Evolutionary conservation across 1,140 invertebrate genomes (phyloP).

Genomic region (Zaprionus kolodkinae): DNA sequence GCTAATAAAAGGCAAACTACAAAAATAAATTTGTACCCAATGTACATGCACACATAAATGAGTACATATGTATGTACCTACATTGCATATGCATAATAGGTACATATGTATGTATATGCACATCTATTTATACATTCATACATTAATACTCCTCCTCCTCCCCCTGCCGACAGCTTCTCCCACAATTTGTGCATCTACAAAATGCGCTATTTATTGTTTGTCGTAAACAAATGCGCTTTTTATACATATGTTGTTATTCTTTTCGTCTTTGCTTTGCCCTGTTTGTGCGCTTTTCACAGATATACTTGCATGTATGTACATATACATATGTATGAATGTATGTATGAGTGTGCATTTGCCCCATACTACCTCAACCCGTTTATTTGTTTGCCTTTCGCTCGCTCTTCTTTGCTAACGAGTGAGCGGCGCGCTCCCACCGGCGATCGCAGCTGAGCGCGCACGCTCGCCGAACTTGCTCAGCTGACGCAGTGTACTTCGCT

Average conservation of each 20-base stretch:
- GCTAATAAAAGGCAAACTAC: constrained; percentile 40
- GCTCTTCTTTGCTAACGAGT: not conserved
- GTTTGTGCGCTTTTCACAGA: constrained; percentile 10
- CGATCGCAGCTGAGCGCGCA: constrained; percentile 19
- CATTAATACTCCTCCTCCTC: not conserved
- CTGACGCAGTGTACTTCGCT: not conserved
- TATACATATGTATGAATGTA: not conserved
- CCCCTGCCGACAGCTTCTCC: not conserved
- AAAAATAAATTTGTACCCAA: constrained; percentile 48
- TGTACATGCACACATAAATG: not conserved
- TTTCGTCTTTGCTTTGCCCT: constrained; percentile 29
- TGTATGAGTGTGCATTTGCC: not conserved
- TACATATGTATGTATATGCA: not conserved
- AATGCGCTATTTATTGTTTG: constrained; percentile 58
- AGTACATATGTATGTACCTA: not conserved
- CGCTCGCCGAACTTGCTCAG: not conserved
- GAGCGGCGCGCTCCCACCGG: constrained; percentile 23
- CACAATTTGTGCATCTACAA: constrained; percentile 21
- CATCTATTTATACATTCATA: constrained; percentile 12
- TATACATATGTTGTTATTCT: constrained; percentile 25
- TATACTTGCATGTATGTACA: constrained; percentile 12
- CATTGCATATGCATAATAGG: constrained; percentile 2
- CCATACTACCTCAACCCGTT: constrained; percentile 38
- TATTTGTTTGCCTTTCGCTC: constrained; percentile 14
- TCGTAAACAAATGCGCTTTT: constrained; percentile 58